Conservation (phyloP, 2,888 invertebrate species). For the Hedychridium roseum region DNA sequence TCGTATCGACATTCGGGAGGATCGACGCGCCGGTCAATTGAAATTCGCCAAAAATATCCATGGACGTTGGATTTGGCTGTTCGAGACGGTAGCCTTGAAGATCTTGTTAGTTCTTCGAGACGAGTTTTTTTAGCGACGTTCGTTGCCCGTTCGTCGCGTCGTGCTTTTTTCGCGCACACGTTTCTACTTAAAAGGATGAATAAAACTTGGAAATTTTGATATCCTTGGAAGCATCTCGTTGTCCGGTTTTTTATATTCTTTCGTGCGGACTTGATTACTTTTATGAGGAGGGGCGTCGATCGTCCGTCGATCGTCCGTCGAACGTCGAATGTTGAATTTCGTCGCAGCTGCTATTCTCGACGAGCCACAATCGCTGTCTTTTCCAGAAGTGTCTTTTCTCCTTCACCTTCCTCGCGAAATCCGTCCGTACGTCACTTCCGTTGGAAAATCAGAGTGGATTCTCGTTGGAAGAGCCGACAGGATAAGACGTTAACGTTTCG, state of each 20-base stretch:
- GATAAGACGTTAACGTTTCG: background rate
- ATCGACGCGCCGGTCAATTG: constrained; percentile 5
- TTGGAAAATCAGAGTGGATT: constrained; percentile 7
- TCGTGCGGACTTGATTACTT: too few species aligned
- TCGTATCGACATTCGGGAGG: constrained; percentile 18
- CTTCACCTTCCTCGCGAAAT: constrained; percentile 8
- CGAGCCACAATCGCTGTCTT: constrained; percentile 8
- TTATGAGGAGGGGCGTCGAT: too few species aligned
- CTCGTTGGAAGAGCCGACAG: constrained; percentile 14
- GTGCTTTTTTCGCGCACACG: background rate
- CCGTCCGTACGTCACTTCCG: constrained; percentile 9
- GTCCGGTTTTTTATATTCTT: too few species aligned
- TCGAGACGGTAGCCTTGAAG: background rate
- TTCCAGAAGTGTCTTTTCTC: constrained; percentile 11
- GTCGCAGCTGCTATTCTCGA: background rate
- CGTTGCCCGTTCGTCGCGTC: background rate
- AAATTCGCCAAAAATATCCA: too few species aligned
- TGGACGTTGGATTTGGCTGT: too few species aligned
- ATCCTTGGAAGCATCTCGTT: too few species aligned
- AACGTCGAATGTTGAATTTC: constrained; percentile 14
- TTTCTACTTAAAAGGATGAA: background rate
- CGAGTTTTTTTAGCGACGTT: background rate
- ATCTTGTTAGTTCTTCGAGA: background rate
- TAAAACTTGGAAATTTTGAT: background rate
- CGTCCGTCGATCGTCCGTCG: constrained; percentile 1